Conservation (phyloP, 2,113 vertebrate species). For the Vimba vimba region DNA sequence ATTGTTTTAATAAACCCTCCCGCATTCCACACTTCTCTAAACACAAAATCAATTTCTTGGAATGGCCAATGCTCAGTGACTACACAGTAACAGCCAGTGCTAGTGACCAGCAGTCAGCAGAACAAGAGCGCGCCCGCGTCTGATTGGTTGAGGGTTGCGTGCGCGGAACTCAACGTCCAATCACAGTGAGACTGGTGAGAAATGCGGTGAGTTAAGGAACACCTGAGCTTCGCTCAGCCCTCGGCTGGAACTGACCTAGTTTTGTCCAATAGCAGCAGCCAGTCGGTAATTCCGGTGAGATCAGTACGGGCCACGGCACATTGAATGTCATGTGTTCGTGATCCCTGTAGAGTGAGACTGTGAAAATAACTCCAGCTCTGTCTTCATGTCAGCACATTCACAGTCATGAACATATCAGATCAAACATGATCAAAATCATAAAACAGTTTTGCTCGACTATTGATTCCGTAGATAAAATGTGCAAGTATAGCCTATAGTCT, state of each 20-base stretch:
- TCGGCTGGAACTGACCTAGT: slow-evolving; percentile 76
- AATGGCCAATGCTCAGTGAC: slow-evolving; percentile 26
- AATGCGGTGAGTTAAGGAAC: slow-evolving; percentile 13
- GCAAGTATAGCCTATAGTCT: not conserved
- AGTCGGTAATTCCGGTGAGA: slow-evolving; percentile 51
- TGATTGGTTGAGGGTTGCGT: slow-evolving; percentile 9
- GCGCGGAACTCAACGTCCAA: not conserved
- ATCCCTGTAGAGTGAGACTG: slow-evolving; percentile 2
- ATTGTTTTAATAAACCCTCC: not conserved
- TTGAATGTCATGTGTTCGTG: slow-evolving; percentile 66
- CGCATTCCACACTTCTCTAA: not conserved
- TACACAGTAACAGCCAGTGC: slow-evolving; percentile 45
- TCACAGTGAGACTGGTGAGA: not conserved
- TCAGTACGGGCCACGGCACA: slow-evolving; percentile 60
- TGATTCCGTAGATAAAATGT: not conserved
- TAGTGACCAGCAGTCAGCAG: not conserved
- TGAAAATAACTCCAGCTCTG: slow-evolving; percentile 10
- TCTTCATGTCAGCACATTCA: not conserved
- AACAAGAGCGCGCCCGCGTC: not conserved
- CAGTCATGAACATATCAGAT: not conserved
- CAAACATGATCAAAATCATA: not conserved
- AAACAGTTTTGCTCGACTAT: not conserved
- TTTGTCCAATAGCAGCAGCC: slow-evolving; percentile 71
- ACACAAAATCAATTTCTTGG: slow-evolving; percentile 23
- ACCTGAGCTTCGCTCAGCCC: slow-evolving; percentile 33